Conservation (phyloP, 1,140 invertebrate species). For the Drosophila burlai region DNA sequence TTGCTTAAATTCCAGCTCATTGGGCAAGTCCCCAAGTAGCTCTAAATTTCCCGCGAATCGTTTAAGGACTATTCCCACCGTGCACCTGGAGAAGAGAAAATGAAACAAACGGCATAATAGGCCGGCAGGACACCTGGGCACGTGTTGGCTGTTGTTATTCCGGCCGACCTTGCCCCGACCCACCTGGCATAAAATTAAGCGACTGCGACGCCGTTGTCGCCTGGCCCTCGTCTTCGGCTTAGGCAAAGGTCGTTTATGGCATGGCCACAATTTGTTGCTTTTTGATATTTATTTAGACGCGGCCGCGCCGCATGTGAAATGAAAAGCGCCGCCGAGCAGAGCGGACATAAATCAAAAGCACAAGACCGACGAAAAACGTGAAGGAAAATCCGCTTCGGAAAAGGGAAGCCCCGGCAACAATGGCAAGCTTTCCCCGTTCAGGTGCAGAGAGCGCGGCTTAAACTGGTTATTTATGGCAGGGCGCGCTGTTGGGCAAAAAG, state of each 20-base stretch:
- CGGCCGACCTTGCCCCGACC: constrained; percentile 56
- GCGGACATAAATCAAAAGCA: constrained; percentile 68
- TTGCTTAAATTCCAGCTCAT: background rate
- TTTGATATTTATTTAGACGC: constrained; percentile 79
- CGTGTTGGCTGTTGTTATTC: constrained; percentile 50
- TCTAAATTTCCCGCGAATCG: constrained; percentile 27
- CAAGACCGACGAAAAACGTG: constrained; percentile 42
- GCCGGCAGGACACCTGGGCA: constrained; percentile 61
- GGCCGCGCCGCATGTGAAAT: constrained; percentile 46
- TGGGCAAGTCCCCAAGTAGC: constrained; percentile 3
- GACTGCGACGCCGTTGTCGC: constrained; percentile 43
- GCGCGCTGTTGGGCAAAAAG: constrained; percentile 21
- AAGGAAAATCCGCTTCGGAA: constrained; percentile 55
- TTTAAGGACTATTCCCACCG: constrained; percentile 30
- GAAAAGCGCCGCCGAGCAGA: constrained; percentile 43
- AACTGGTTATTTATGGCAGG: constrained; percentile 73
- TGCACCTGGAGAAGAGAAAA: constrained; percentile 22
- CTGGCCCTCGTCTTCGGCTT: constrained; percentile 28
- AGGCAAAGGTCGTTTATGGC: constrained; percentile 50
- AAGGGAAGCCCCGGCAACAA: constrained; percentile 42
- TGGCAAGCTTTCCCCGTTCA: constrained; percentile 36
- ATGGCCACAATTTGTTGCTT: constrained; percentile 76
- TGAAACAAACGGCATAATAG: constrained; percentile 55
- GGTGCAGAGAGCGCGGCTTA: constrained; percentile 61
- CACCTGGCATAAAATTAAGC: constrained; percentile 75